These are phyloP conservation scores for Drosophila malerkotliana DNA, from an alignment of 1,140 invertebrate genomes.

Conservation along the genomic window DNA sequence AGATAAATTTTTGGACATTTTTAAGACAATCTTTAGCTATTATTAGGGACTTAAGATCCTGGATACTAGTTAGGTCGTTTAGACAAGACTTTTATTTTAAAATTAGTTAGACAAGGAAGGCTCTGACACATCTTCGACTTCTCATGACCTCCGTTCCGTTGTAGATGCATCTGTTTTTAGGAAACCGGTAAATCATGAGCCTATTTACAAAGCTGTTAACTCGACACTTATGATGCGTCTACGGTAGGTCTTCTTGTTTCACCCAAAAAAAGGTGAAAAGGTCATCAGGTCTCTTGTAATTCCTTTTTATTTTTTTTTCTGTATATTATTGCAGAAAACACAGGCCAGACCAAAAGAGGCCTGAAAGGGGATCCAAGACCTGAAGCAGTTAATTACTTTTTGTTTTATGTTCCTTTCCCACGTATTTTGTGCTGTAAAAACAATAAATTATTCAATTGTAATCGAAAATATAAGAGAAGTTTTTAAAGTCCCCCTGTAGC, in stretches of 20 bases:
- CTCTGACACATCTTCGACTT: conserved; percentile 18
- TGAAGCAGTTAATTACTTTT: conserved; percentile 3
- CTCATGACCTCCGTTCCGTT: conserved; percentile 26
- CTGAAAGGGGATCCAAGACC: conserved; percentile 19
- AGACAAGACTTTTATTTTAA: conserved; percentile 20
- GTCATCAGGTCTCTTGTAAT: not conserved
- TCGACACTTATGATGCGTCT: not conserved
- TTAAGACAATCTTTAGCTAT: too few species aligned
- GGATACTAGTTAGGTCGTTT: not conserved
- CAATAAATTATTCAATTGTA: conserved; percentile 19
- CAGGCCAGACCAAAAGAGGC: conserved; percentile 4
- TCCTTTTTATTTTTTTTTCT: not conserved
- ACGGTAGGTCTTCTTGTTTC: conserved; percentile 27
- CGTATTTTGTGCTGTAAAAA: conserved; percentile 23
- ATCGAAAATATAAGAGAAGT: not conserved
- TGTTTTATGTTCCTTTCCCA: conserved; percentile 7
- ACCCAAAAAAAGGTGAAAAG: too few species aligned
- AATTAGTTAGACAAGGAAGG: conserved; percentile 17
- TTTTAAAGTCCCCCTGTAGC: not conserved
- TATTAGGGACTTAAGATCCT: too few species aligned
- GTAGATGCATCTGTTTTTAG: conserved; percentile 32
- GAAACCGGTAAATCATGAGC: not conserved
- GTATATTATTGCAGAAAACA: conserved; percentile 33
- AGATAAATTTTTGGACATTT: not conserved
- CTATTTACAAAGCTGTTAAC: conserved; percentile 16